Evolutionary conservation across 2,797 vertebrate genomes (phyloP).

Genomic region (Typhlichthys subterraneus): DNA sequence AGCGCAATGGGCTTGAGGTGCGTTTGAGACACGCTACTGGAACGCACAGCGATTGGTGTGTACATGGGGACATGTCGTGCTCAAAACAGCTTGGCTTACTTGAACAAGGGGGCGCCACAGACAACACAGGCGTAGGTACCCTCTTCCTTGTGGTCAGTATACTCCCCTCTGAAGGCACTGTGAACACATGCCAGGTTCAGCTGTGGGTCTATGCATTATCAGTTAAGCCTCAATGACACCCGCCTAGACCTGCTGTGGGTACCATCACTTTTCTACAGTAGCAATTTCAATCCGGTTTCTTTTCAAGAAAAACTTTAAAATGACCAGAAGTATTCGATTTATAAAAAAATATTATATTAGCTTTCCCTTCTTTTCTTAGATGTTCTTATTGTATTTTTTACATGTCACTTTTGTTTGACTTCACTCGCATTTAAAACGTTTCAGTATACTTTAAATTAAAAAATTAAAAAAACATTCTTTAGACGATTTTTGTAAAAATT

Average conservation of each 20-base stretch:
- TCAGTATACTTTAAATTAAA: no score
- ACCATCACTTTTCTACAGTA: constrained; percentile 65
- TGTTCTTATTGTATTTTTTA: no score
- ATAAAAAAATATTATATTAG: no score
- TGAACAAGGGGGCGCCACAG: constrained; percentile 87
- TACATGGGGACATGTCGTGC: not conserved
- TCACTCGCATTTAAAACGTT: no score
- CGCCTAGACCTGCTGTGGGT: constrained; percentile 58
- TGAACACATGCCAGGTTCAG: constrained; percentile 26
- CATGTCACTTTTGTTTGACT: no score
- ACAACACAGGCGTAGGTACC: constrained; percentile 92
- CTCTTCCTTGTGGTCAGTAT: constrained; percentile 84
- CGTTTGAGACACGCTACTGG: not conserved
- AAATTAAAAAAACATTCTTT: no score
- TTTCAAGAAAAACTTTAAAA: no score
- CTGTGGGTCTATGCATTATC: no score
- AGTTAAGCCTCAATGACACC: constrained; percentile 63
- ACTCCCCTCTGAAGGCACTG: constrained; percentile 93
- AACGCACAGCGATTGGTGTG: not conserved
- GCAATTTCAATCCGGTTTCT: no score
- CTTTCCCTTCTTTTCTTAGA: no score
- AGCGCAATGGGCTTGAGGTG: constrained; percentile 1
- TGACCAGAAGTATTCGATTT: no score
- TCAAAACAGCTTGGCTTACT: constrained; percentile 73
- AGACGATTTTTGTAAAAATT: no score